Percentiles rank a stretch among this genome's conserved stretches.
Evolutionary conservation across 2,888 invertebrate species (phyloP).

Genomic region (Drosophila nigricruria): DNA sequence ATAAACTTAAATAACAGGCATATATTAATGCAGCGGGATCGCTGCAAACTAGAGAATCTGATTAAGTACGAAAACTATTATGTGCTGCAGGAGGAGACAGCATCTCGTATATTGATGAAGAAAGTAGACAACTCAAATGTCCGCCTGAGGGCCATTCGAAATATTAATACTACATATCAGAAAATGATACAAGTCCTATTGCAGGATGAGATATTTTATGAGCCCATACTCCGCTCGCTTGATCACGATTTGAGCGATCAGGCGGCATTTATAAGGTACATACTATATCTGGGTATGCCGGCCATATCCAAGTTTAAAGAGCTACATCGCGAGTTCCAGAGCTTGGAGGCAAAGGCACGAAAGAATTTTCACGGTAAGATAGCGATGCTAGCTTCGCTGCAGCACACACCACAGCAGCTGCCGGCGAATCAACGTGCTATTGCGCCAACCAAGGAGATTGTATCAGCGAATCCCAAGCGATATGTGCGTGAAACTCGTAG

Average conservation of each 20-base stretch:
- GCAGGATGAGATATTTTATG: conserved; percentile 83
- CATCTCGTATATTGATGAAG: conserved; percentile 72
- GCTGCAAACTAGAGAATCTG: conserved; percentile 76
- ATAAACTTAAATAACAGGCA: neutral
- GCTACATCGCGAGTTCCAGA: conserved; percentile 69
- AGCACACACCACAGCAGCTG: neutral
- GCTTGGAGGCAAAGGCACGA: conserved; percentile 73
- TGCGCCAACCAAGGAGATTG: conserved; percentile 33
- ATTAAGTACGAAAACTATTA: conserved; percentile 82
- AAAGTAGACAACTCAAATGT: conserved; percentile 83
- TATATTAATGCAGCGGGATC: conserved; percentile 64
- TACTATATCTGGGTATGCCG: conserved; percentile 82
- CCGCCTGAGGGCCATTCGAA: conserved; percentile 80
- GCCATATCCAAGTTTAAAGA: conserved; percentile 77
- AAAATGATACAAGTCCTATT: conserved; percentile 79
- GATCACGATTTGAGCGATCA: conserved; percentile 83
- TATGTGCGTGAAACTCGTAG: conserved; percentile 83
- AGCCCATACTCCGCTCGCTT: conserved; percentile 83
- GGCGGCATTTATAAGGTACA: conserved; percentile 78
- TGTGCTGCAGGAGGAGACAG: conserved; percentile 76
- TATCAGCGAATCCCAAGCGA: conserved; percentile 58
- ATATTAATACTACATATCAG: conserved; percentile 81
- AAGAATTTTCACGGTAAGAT: conserved; percentile 52
- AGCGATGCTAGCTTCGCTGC: neutral
- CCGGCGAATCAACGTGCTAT: too few species aligned